phyloP scores from a whole-genome alignment of 2,888 invertebrate genomes.

The Phragmatobia fuliginosa region DNA sequence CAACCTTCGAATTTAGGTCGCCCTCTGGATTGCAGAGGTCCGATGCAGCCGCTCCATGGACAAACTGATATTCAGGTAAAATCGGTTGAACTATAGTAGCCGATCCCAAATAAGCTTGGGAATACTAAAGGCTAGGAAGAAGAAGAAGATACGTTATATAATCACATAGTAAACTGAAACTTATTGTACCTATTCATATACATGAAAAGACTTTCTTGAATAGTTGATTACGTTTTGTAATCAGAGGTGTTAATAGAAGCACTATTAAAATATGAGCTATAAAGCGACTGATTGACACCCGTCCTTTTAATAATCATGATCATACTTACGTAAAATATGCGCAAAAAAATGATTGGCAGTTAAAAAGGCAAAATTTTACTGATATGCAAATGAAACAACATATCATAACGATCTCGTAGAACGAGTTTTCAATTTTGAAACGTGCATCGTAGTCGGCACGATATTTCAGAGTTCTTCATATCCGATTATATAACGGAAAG shows the following conservation, averaged over 20 bases:
- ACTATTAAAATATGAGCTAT: not conserved
- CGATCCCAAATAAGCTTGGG: too few relatives aligned
- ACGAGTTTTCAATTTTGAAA: not conserved
- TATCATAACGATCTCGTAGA: not conserved
- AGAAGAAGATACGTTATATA: not conserved
- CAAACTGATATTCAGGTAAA: too few relatives aligned
- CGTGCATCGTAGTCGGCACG: not conserved
- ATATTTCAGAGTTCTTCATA: not conserved
- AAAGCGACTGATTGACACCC: constrained; percentile 1
- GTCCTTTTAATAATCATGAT: not conserved
- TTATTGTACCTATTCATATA: not conserved
- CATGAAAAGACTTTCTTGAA: not conserved
- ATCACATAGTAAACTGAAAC: not conserved
- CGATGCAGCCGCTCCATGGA: too few relatives aligned
- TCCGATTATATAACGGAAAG: not conserved
- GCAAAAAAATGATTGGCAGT: not conserved
- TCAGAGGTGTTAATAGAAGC: constrained; percentile 2
- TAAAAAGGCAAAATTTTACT: not conserved
- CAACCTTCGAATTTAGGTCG: too few relatives aligned
- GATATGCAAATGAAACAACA: not conserved
- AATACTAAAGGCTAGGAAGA: too few relatives aligned
- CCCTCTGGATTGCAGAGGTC: too few relatives aligned
- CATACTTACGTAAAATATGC: not conserved
- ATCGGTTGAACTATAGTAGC: too few relatives aligned
- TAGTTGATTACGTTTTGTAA: not conserved